Evolutionary conservation across 2,113 vertebrate species (phyloP).

Genomic region (Sclerurus mexicanus): DNA sequence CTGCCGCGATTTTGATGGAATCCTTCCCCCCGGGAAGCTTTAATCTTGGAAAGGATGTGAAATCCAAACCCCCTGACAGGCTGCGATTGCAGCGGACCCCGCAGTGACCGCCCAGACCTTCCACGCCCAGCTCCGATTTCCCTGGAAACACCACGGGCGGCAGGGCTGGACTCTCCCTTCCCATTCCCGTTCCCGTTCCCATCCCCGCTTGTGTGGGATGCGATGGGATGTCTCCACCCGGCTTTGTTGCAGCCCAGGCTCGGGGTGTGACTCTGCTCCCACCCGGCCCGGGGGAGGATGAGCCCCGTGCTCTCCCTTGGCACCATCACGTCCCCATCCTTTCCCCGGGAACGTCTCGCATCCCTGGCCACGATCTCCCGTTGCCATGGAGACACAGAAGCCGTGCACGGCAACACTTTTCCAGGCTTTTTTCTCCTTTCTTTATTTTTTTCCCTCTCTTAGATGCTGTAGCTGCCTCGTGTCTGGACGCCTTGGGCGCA

Average conservation of each 20-base stretch:
- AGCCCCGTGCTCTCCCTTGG: background rate
- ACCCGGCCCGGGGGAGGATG: background rate
- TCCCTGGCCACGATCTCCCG: background rate
- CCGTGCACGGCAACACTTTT: background rate
- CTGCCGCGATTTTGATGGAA: rapidly evolving
- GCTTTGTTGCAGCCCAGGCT: rapidly evolving
- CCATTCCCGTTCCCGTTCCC: too few relatives aligned
- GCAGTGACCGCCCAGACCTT: background rate
- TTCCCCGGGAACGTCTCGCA: background rate
- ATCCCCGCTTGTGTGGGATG: background rate
- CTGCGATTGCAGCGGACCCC: rapidly evolving
- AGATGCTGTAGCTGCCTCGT: background rate
- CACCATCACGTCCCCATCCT: background rate
- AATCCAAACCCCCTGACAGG: background rate
- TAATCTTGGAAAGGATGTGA: background rate
- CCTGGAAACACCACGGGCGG: background rate
- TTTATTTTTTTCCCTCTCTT: background rate
- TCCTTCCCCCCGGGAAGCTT: background rate
- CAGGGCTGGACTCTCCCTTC: background rate
- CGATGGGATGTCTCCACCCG: background rate
- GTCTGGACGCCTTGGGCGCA: background rate
- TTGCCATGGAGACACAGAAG: conserved; percentile 42
- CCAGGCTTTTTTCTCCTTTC: background rate
- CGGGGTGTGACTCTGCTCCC: background rate
- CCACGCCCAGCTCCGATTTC: background rate